Conservation (phyloP, 2,888 invertebrate genomes). For the Pegoplata infirma region DNA sequence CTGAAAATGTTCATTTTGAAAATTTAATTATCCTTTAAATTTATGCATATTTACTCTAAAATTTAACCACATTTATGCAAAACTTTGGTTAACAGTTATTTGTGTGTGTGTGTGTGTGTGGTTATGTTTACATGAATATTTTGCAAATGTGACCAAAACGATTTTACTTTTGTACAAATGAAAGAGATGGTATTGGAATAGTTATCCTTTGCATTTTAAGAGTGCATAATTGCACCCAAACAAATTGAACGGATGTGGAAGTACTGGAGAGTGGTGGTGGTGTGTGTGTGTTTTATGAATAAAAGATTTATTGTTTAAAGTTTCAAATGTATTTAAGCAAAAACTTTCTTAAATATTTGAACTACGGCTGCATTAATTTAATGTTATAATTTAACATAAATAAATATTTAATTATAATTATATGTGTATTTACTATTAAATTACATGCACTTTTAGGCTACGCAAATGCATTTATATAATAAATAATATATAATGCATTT, state of each 20-base stretch:
- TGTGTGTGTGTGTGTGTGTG: too few species aligned
- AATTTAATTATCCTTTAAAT: conserved; percentile 74
- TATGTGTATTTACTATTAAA: too few species aligned
- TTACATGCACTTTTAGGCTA: too few species aligned
- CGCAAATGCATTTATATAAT: too few species aligned
- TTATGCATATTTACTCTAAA: conserved; percentile 65
- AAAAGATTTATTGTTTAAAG: background rate
- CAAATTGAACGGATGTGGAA: background rate
- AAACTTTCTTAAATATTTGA: background rate
- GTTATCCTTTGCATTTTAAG: too few species aligned
- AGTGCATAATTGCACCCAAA: background rate
- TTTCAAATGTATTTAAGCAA: background rate
- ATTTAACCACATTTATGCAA: conserved; percentile 51
- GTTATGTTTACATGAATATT: conserved; percentile 40
- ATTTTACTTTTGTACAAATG: conserved; percentile 7
- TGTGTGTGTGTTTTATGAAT: background rate
- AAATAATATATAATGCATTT: too few species aligned
- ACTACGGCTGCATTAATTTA: background rate
- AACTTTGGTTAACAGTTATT: conserved; percentile 42
- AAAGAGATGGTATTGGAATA: too few species aligned
- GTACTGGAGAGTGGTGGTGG: background rate
- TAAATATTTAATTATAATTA: background rate
- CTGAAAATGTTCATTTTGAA: conserved; percentile 63
- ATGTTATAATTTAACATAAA: background rate
- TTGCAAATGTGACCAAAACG: conserved; percentile 55